Evolutionary conservation across 2,888 invertebrate genomes (phyloP).

Genomic region (Sinopyrophorus schimmeli): DNA sequence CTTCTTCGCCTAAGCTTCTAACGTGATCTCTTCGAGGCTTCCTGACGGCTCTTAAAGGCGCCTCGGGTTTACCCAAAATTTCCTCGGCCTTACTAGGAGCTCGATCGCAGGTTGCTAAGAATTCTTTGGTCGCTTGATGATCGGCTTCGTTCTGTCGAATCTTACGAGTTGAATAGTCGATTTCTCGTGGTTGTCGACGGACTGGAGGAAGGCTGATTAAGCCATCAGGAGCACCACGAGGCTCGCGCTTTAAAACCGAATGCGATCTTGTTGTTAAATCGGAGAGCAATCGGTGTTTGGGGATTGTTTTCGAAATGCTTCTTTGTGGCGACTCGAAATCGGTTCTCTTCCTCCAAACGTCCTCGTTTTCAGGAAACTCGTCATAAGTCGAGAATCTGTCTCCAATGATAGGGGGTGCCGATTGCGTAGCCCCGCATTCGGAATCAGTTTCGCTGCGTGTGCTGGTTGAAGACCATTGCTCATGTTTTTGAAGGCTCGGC

Average conservation of each 20-base stretch:
- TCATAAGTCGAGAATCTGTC: constrained; percentile 33
- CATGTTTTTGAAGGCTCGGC: constrained; percentile 39
- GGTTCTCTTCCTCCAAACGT: constrained; percentile 28
- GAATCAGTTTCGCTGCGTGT: constrained; percentile 51
- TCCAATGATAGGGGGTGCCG: constrained; percentile 49
- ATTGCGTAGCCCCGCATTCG: constrained; percentile 46
- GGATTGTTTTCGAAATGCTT: constrained; percentile 8
- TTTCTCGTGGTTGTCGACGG: constrained; percentile 47
- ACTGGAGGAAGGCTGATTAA: constrained; percentile 61
- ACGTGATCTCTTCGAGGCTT: constrained; percentile 43
- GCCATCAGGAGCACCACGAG: constrained; percentile 43
- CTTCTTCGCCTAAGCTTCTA: constrained; percentile 59
- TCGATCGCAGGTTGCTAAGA: constrained; percentile 43
- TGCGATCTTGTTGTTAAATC: constrained; percentile 24
- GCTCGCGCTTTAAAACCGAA: constrained; percentile 34
- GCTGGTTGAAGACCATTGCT: constrained; percentile 51
- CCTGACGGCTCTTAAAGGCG: constrained; percentile 45
- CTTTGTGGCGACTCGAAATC: constrained; percentile 26
- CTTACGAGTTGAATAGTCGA: constrained; percentile 14
- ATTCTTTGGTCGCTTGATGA: constrained; percentile 36
- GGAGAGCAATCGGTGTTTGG: constrained; percentile 21
- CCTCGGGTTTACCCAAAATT: constrained; percentile 51
- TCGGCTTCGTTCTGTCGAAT: constrained; percentile 10
- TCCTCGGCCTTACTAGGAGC: constrained; percentile 52
- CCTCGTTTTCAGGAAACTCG: constrained; percentile 24